phyloP scores from a whole-genome alignment of 2,888 invertebrate genomes.

The Drosophila neutralis region DNA sequence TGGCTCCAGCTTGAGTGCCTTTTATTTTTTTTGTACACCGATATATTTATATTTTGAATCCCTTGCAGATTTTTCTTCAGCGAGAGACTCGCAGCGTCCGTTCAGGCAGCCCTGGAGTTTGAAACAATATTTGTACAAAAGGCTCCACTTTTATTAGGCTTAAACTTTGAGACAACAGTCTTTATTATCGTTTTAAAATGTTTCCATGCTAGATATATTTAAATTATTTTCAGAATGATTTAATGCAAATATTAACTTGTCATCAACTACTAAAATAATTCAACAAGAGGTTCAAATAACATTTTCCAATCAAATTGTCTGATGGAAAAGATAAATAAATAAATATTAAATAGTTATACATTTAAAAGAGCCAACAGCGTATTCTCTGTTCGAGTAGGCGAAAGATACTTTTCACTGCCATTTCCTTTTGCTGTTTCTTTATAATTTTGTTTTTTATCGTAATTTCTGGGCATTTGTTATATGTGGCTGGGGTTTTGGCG shows the following conservation, averaged over 20 bases:
- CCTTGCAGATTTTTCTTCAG: background rate
- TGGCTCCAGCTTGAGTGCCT: background rate
- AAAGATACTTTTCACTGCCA: slow-evolving; percentile 1
- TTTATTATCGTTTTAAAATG: background rate
- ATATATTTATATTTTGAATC: background rate
- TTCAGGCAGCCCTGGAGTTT: background rate
- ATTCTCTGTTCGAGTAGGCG: slow-evolving; percentile 9
- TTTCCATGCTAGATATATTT: background rate
- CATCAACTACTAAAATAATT: background rate
- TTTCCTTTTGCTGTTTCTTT: slow-evolving; percentile 29
- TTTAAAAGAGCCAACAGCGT: background rate
- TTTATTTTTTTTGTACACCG: background rate
- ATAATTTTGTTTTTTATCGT: slow-evolving; percentile 38
- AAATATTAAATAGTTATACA: background rate
- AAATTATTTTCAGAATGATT: background rate
- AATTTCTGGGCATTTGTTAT: slow-evolving; percentile 33
- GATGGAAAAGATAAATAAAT: background rate
- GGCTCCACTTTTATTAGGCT: background rate
- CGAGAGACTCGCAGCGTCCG: background rate
- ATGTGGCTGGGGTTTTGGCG: slow-evolving; percentile 33
- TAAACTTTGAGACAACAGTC: background rate
- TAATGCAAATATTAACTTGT: background rate
- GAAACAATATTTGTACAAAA: background rate
- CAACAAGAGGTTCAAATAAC: background rate
- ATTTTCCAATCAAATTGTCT: background rate